Percentiles rank a stretch among this genome's conserved stretches.
Conservation (phyloP, 2,797 vertebrate genomes). For the Eulemur mongoz region DNA sequence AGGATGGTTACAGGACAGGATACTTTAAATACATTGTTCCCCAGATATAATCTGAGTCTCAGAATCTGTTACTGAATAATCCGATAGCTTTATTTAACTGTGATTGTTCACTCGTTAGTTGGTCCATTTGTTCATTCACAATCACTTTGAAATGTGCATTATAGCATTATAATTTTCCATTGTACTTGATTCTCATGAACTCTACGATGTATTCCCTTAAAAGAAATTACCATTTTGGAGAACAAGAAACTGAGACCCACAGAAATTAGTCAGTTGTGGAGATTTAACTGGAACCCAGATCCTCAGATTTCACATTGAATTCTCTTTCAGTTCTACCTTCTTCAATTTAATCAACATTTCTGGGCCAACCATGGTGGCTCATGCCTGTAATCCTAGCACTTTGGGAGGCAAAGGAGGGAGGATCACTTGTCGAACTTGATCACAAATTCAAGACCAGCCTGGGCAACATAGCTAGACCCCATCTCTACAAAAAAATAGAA, state of each 20-base stretch:
- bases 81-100: not conserved
- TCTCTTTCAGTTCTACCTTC: slow-evolving; percentile 69
- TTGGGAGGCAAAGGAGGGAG: not conserved
- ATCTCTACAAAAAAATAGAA: not conserved
- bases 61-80: slow-evolving; percentile 24
- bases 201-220: not conserved
- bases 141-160: not conserved
- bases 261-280: slow-evolving; percentile 64
- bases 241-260: slow-evolving; percentile 76
- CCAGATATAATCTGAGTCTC: not conserved
- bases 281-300: slow-evolving; percentile 59
- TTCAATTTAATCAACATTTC: not conserved
- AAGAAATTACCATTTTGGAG: slow-evolving; percentile 68
- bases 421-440: not conserved
- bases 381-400: not conserved
- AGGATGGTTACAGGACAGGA: slow-evolving; percentile 45
- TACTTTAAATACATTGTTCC: slow-evolving; percentile 34
- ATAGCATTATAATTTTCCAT: not conserved
- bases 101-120: not conserved
- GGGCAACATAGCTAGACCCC: not conserved
- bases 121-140: not conserved
- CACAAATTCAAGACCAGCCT: not conserved
- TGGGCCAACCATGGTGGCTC: not conserved
- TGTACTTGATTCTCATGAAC: slow-evolving; percentile 10
- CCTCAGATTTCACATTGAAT: slow-evolving; percentile 42